phyloP scores from a whole-genome alignment of 1,140 invertebrate genomes.

The Micrasema longulum region DNA sequence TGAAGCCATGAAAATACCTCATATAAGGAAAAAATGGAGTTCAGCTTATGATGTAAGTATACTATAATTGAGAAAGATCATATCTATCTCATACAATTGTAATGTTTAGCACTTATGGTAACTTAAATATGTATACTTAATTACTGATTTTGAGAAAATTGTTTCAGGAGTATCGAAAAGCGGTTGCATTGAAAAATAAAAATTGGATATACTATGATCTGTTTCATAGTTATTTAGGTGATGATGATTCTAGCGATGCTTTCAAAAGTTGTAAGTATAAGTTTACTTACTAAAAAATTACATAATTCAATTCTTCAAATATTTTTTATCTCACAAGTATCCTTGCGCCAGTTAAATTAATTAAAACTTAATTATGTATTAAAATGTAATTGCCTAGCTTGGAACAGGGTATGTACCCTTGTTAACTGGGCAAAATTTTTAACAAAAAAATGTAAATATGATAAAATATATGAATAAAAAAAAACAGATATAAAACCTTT shows the following conservation, averaged over 20 bases:
- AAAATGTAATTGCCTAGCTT: too few species aligned
- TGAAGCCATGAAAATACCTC: conserved; percentile 36
- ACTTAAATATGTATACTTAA: too few species aligned
- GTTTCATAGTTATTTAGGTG: conserved; percentile 43
- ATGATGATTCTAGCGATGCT: conserved; percentile 16
- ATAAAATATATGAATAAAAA: too few species aligned
- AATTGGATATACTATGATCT: conserved; percentile 49
- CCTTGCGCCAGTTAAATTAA: too few species aligned
- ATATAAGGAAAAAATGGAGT: conserved; percentile 49
- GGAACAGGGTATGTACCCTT: too few species aligned
- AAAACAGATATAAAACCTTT: too few species aligned
- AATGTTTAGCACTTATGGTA: too few species aligned
- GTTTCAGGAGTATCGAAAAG: conserved; percentile 49
- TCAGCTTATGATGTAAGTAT: conserved; percentile 40
- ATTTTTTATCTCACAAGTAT: too few species aligned
- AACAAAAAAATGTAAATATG: too few species aligned
- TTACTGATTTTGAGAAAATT: neutral
- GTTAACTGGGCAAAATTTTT: too few species aligned
- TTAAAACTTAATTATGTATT: too few species aligned
- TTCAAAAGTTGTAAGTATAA: conserved; percentile 44
- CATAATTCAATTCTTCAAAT: too few species aligned
- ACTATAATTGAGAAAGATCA: neutral
- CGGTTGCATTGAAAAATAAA: conserved; percentile 43
- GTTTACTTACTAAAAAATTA: conserved; percentile 10
- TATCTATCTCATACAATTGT: neutral